A percentile compares a stretch with the other conserved stretches of the same genome.
Conservation (phyloP, 2,113 vertebrate genomes). For the Bagarius yarrelli region DNA sequence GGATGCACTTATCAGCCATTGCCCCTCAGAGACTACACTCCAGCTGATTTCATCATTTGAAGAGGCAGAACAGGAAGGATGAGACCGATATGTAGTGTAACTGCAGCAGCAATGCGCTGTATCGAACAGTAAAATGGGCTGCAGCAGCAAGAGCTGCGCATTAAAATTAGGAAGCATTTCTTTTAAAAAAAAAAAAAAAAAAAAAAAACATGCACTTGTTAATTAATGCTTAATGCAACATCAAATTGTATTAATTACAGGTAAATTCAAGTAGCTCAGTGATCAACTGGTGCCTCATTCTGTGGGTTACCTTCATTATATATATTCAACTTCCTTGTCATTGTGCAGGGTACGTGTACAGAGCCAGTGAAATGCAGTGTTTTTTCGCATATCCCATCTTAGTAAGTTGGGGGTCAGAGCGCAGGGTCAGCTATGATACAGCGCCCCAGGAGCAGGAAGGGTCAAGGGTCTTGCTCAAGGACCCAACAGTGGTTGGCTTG, state of each 20-base stretch:
- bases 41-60: constrained; percentile 20
- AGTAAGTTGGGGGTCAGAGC: no score
- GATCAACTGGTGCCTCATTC: no score
- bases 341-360: no score
- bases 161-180: constrained; percentile 20
- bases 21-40: constrained; percentile 17
- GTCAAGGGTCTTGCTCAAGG: no score
- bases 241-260: neutral
- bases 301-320: no score
- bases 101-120: constrained; percentile 17
- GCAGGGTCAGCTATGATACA: no score
- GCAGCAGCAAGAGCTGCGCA: constrained; percentile 7
- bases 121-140: constrained; percentile 27
- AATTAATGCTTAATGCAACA: neutral
- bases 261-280: neutral
- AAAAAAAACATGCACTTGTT: neutral
- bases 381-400: no score
- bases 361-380: no score
- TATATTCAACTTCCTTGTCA: no score
- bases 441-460: no score
- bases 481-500: no score
- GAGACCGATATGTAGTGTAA: neutral
- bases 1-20: constrained; percentile 4
- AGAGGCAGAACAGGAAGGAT: constrained; percentile 29
- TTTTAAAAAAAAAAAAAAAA: constrained; percentile 4